phyloP scores from a whole-genome alignment of 2,797 vertebrate genomes.

The Xerus rutilus region DNA sequence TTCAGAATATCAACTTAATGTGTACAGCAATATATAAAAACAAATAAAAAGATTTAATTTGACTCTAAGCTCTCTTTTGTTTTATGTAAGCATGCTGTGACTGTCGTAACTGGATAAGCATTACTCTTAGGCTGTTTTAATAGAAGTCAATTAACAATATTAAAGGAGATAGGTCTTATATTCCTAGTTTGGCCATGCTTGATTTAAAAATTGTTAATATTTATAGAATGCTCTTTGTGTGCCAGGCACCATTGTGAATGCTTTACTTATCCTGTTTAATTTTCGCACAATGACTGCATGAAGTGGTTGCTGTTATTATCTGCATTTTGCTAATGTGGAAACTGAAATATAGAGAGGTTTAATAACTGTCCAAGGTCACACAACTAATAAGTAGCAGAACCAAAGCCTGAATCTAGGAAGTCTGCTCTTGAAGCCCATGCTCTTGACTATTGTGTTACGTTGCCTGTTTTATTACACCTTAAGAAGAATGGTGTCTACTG shows the following conservation, averaged over 20 bases:
- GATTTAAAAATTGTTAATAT: constrained; percentile 52
- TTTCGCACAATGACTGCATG: background rate
- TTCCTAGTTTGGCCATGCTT: constrained; percentile 28
- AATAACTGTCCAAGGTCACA: constrained; percentile 19
- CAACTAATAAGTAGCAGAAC: constrained; percentile 24
- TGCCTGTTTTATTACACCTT: background rate
- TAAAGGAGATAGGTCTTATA: background rate
- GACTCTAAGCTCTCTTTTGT: background rate
- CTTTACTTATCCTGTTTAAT: constrained; percentile 39
- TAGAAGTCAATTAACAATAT: background rate
- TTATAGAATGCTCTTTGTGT: constrained; percentile 33
- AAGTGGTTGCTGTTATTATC: constrained; percentile 35
- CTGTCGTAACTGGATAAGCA: background rate
- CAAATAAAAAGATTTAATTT: constrained; percentile 30
- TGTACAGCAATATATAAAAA: background rate
- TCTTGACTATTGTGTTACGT: background rate
- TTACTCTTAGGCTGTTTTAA: constrained; percentile 48
- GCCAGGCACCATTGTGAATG: background rate
- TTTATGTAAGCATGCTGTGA: background rate
- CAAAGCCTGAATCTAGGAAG: constrained; percentile 26
- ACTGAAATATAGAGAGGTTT: constrained; percentile 58
- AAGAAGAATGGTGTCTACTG: background rate
- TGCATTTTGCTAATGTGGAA: constrained; percentile 57
- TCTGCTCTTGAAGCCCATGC: constrained; percentile 27
- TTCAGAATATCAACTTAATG: constrained; percentile 31